Evolutionary conservation across 2,113 vertebrate species (phyloP), one percentile per base, ranked within the genome.

Genomic region (Microcebus griseorufus): DNA sequence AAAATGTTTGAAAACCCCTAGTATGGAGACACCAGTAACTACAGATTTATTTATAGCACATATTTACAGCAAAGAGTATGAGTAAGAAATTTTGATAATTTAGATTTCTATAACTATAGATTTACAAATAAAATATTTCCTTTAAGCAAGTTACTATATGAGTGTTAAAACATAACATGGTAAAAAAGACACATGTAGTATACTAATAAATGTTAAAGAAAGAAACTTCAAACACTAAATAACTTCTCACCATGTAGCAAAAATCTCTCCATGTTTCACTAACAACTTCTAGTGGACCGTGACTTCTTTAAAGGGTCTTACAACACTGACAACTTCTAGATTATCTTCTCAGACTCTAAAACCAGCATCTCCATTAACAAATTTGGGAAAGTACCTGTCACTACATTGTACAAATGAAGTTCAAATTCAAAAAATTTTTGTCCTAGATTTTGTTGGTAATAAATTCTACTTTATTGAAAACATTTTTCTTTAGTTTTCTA

Each of bases 401-500:
- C 5, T 55, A 73, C 2, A 42, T 37, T 6, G 23, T 94, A 85
- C 65, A 86, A 96, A 84, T 23, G 39, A 90, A 79, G 39, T 37
- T 22, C 20, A 22, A 89, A 86, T 83, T 84, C 27, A 16, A 62
- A 45, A 82, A 94, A 75, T 17, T 75, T 78, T 18, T 94, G 53
- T 42, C 34, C 32, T 9, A 58, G 55, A 70, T 62, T 4, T 48
- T 73, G 13, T 58, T 72, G 81, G 34, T 58, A 92, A 82, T 79
- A 79, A 76, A 88, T 9, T 32, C 67, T 16, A 76, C 7, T 39
- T 16, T 42, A 39, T 0, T 88, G 22, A 89, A 75, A 96, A 88
- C 60, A 88, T 32, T 76, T 93, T 76, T 64, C 58, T 76, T 88
- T 64, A 88, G 16, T 79, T 84, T 76, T 90, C 76, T 93, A 48